Conservation (phyloP, 2,888 invertebrate genomes). For the Cabera pusaria region DNA sequence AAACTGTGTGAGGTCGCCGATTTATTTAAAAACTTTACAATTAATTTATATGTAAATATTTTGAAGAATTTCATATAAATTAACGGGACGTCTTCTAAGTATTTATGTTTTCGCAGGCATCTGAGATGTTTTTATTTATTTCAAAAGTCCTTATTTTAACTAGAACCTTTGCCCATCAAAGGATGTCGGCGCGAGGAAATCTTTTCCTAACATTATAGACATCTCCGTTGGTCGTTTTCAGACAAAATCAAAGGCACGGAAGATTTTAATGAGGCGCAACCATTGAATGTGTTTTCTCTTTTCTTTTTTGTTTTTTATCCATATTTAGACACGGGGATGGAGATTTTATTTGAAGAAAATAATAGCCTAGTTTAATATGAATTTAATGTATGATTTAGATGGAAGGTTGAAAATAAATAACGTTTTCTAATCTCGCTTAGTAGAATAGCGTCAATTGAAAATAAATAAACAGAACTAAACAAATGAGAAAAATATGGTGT, state of each 20-base stretch:
- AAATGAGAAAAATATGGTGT: constrained; percentile 28
- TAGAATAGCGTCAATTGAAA: constrained; percentile 18
- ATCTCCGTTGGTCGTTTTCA: constrained; percentile 65
- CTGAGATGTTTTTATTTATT: constrained; percentile 24
- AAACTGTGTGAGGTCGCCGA: too few species aligned
- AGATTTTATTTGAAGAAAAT: constrained; percentile 27
- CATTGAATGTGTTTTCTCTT: constrained; percentile 42
- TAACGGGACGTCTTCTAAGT: too few species aligned
- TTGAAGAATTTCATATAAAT: too few species aligned
- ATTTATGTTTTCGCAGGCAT: constrained; percentile 22
- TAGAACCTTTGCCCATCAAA: constrained; percentile 34
- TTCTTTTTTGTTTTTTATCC: constrained; percentile 70
- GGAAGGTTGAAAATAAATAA: constrained; percentile 1
- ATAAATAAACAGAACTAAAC: constrained; percentile 20
- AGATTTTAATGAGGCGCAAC: constrained; percentile 81
- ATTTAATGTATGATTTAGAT: constrained; percentile 11
- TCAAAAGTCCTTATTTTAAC: constrained; percentile 23
- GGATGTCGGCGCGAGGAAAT: constrained; percentile 38
- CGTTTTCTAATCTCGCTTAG: constrained; percentile 5
- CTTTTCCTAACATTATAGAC: constrained; percentile 51
- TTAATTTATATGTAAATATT: too few species aligned
- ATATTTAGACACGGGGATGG: constrained; percentile 32
- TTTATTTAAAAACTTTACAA: too few species aligned
- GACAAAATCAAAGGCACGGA: constrained; percentile 78
- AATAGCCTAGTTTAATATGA: constrained; percentile 17